A percentile compares a stretch with the other conserved stretches of the same genome.
phyloP scores from a whole-genome alignment of 2,888 invertebrate species.

The Eristalis arbustorum region DNA sequence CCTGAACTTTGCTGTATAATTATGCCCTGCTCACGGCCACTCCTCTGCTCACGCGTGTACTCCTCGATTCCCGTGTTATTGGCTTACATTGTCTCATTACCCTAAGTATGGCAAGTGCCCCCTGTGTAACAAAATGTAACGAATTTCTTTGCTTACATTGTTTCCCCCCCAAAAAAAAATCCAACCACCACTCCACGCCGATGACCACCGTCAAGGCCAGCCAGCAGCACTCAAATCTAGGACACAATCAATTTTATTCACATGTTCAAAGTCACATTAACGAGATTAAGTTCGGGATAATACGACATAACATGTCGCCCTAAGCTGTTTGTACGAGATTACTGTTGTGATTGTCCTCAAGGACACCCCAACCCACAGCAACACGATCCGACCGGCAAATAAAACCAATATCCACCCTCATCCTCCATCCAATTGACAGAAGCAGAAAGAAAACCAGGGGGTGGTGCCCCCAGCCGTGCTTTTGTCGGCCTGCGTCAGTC shows the following conservation, averaged over 20 bases:
- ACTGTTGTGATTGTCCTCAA: slow-evolving; percentile 16
- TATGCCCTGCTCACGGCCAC: neutral
- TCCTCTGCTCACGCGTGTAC: neutral
- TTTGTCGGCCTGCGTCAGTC: slow-evolving; percentile 20
- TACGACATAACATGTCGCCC: slow-evolving; percentile 9
- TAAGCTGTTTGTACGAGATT: slow-evolving; percentile 20
- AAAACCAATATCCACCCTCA: neutral
- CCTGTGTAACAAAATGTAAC: neutral
- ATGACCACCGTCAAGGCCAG: neutral
- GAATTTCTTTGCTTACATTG: neutral
- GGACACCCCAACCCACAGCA: slow-evolving; percentile 1
- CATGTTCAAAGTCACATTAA: slow-evolving; percentile 43
- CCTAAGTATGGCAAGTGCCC: neutral
- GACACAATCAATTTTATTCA: slow-evolving; percentile 37
- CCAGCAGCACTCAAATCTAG: neutral
- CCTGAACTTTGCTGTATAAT: neutral
- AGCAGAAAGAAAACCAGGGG: neutral
- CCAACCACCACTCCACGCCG: neutral
- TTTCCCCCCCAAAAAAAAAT: neutral
- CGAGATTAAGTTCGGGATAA: slow-evolving; percentile 31
- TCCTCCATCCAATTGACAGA: neutral
- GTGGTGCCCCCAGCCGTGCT: neutral
- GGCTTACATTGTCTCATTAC: neutral
- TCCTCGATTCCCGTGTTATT: neutral
- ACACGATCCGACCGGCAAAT: neutral